Evolutionary conservation across 2,888 invertebrate genomes (phyloP), one percentile per base, ranked within the genome.

Genomic region (Caenorhabditis drosophilae): DNA sequence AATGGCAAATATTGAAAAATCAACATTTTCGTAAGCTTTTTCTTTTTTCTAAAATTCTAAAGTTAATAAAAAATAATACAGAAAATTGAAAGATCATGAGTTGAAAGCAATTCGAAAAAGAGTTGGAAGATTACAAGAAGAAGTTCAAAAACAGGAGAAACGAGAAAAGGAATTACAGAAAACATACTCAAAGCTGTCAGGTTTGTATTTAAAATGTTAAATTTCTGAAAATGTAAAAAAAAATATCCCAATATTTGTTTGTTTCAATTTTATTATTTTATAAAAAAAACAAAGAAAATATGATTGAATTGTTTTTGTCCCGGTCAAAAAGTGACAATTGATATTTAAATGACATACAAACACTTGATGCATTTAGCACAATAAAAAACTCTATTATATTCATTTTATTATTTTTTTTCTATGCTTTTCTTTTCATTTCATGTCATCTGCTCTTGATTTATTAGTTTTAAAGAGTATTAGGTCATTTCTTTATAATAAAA

Each of bases 151-250:
- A n/a, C 76, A 76, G 48, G 71, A 77, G 51, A 45, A 53, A 93
- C 94, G 96, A 55, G 97, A 98, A 84, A 91, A 90, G 77, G 89
- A 89, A 58, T 86, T 97, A 47, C 97, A 98, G 86, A 88, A 88
- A 64, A 89, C 89, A 76, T 97, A 90, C 84, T 89, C 90, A 0
- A 89, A 90, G 67, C 86, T 94, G 0, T 89, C 74, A 42, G 75
- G 78, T 70, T 38, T 25, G 52, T 49, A 47, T 25, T 25, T 25
- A 9, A 4, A 9, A 23, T 4, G 12, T 38, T 38, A 38, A 23
- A 36, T 20, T 40, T 50, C 7, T 38, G 18, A 47, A 47, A 47
- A 27, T 26, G 15, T 12, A 48, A 35, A 34, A 48, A 27, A 47
- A 34, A 46, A 27, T 26, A 36, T n/a, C 15, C 15, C 36, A 36